Evolutionary conservation across 1,140 invertebrate genomes (phyloP).

Genomic region (Pomacea maculata): DNA sequence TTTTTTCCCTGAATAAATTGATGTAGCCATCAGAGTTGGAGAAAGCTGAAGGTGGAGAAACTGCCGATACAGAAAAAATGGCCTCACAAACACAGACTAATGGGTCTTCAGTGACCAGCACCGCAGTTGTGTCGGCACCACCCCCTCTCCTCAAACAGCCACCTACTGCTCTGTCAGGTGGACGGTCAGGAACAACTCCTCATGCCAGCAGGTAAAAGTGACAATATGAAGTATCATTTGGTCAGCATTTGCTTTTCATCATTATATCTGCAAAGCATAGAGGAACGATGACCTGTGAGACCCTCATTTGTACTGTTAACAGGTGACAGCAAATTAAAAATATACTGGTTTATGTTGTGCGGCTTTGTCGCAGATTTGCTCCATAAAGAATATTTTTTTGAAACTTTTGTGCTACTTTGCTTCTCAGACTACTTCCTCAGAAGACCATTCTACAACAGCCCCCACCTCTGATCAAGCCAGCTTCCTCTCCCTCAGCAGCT

Average conservation of each 20-base stretch:
- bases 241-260: not conserved
- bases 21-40: no score
- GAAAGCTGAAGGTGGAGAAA: not conserved
- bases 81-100: slow-evolving; percentile 11
- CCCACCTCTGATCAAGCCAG: slow-evolving; percentile 49
- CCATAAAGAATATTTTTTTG: no score
- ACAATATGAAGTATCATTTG: not conserved
- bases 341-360: not conserved
- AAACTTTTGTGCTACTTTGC: slow-evolving; percentile 12
- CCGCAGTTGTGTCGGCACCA: slow-evolving; percentile 21
- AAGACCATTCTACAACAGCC: slow-evolving; percentile 55
- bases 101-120: not conserved
- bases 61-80: not conserved
- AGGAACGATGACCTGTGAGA: not conserved
- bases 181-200: slow-evolving; percentile 22
- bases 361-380: not conserved
- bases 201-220: not conserved
- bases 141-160: slow-evolving; percentile 55
- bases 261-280: not conserved
- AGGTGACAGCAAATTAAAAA: not conserved
- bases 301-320: not conserved
- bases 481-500: slow-evolving; percentile 1
- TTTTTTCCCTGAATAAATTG: no score
- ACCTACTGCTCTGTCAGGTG: slow-evolving; percentile 19
- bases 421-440: slow-evolving; percentile 39